Conservation (phyloP, 2,888 invertebrate genomes). For the Scaptomyza flava region DNA sequence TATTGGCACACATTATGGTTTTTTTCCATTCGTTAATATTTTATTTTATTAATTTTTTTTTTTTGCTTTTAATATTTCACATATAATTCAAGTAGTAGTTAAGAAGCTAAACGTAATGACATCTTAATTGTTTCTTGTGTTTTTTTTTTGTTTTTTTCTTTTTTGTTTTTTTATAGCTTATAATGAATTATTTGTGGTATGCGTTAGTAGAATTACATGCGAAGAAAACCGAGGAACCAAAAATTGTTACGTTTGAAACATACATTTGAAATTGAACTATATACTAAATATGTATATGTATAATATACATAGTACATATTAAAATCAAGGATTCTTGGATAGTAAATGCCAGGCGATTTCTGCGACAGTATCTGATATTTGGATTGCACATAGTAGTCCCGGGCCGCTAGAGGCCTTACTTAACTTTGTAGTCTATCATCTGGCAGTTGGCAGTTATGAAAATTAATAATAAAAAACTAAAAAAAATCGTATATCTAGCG, state of each 20-base stretch:
- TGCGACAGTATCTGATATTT: constrained; percentile 1
- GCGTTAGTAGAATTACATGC: constrained; percentile 41
- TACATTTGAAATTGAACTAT: constrained; percentile 56
- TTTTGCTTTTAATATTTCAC: constrained; percentile 13
- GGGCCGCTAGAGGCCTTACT: not conserved
- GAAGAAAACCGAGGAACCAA: constrained; percentile 56
- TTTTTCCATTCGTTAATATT: constrained; percentile 3
- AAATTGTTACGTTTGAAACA: constrained; percentile 49
- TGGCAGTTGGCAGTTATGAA: constrained; percentile 9
- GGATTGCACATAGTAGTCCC: constrained; percentile 55
- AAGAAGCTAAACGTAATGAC: constrained; percentile 42
- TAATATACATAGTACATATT: not conserved
- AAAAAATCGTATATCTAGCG: constrained; percentile 18
- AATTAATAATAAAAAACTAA: not conserved
- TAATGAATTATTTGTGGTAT: constrained; percentile 17
- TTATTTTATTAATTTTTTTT: constrained; percentile 1
- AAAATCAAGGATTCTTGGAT: constrained; percentile 21
- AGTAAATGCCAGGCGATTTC: constrained; percentile 15
- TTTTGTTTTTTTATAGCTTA: constrained; percentile 15
- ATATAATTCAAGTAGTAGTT: constrained; percentile 30
- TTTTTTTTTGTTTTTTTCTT: not conserved
- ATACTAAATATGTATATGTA: not conserved
- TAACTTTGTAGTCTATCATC: not conserved
- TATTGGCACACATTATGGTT: constrained; percentile 79
- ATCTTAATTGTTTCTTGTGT: constrained; percentile 1